Base-by-base conservation (phyloP, 2,888 invertebrate genomes). In the Macrosoma leucophasiata region DNA sequence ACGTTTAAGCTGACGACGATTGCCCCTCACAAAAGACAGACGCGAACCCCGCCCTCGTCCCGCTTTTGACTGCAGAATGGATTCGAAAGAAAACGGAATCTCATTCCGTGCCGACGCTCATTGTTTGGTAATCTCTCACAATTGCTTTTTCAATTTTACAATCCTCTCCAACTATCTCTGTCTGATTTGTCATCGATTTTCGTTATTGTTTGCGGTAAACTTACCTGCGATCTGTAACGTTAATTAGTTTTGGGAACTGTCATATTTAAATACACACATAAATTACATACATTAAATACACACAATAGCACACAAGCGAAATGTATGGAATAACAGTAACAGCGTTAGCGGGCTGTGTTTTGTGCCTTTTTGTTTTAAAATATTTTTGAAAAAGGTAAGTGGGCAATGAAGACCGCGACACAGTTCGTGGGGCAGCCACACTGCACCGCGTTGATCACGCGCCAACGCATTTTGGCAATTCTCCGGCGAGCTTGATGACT, bases 81-180 rank as follows among this genome's bases (percentile, higher is more conserved):
- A 63, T 63, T 62, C 62, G 59, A 71, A 75, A 71, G 76, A 73
- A 77, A 73, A 71, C 70, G 60, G 64, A 68, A 74, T 74, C 66
- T 69, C 67, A 71, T 75, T 76, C 59, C 67, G 54, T 53, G 54
- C 55, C 53, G 48, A 51, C 55, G 59, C 51, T 65, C 68, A 65
- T 74, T 75, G 76, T 75, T 75, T 72, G 73, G 62, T 57, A 66
- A 59, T 57, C 62, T 62, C 56, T 62, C 66, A 62, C 69, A 68
- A 74, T 71, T 69, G 70, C 65, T 71, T 69, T 75, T 67, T 65
- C 57, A 66, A 71, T 72, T 66, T 62, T 56, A 58, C 62, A 61
- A 65, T 62, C 48, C 50, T 49, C 50, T 54, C 50, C 46, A 58
- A 60, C 57, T 58, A 62, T 60, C n/a, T n/a, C n/a, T 55, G 41